Evolutionary conservation across 2,888 invertebrate genomes (phyloP).

Genomic region (Phania funesta): DNA sequence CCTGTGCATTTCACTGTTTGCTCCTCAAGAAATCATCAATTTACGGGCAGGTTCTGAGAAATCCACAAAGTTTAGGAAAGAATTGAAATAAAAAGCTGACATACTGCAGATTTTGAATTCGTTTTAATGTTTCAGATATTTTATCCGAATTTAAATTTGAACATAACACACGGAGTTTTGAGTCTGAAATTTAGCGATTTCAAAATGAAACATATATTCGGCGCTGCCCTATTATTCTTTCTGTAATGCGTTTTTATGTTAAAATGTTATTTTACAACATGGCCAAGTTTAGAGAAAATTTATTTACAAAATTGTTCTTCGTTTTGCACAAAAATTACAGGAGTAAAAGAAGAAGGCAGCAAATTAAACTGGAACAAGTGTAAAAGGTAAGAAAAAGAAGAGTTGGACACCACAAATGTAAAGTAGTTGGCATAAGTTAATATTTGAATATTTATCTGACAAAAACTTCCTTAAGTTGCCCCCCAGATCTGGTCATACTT

Average conservation of each 20-base stretch:
- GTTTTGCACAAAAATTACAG: constrained; percentile 17
- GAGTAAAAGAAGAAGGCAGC: background rate
- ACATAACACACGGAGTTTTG: too few relatives aligned
- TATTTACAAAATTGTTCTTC: background rate
- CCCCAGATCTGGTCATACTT: constrained; percentile 9
- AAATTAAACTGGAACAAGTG: constrained; percentile 40
- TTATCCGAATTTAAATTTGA: too few relatives aligned
- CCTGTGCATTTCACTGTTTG: too few relatives aligned
- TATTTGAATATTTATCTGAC: constrained; percentile 57
- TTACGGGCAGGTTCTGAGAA: too few relatives aligned
- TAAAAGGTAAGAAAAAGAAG: constrained; percentile 2
- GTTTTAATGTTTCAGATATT: too few relatives aligned
- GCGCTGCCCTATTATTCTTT: background rate
- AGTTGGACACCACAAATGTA: constrained; percentile 45
- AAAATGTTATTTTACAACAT: constrained; percentile 17
- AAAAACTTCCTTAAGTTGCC: constrained; percentile 49
- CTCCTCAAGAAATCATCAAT: too few relatives aligned
- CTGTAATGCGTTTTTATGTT: background rate
- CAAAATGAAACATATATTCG: background rate
- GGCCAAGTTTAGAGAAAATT: constrained; percentile 27
- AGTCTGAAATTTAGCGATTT: too few relatives aligned
- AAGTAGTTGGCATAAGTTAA: constrained; percentile 58
- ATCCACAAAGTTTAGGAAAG: too few relatives aligned
- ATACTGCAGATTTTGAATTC: too few relatives aligned
- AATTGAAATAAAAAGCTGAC: too few relatives aligned